Conservation (phyloP, 2,888 invertebrate species). For the Zygaena filipendulae region DNA sequence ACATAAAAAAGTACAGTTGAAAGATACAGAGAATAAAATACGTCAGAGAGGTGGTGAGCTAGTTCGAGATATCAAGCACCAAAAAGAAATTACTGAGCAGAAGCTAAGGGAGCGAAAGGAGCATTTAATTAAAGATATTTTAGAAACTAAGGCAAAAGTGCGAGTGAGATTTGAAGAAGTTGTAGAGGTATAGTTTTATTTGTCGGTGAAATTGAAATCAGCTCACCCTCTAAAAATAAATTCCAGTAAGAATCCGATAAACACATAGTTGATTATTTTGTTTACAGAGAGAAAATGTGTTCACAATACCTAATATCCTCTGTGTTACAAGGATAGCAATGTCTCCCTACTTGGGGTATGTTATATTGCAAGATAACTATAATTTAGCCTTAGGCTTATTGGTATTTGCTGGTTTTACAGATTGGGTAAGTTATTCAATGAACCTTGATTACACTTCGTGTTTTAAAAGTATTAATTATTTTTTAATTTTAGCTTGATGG, state of each 20-base stretch:
- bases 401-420: constrained; percentile 88
- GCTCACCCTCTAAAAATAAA: too few relatives aligned
- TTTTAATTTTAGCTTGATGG: constrained; percentile 82
- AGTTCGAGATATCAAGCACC: constrained; percentile 52
- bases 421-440: constrained; percentile 83
- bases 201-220: too few relatives aligned
- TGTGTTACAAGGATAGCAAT: constrained; percentile 86
- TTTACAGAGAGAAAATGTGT: constrained; percentile 83
- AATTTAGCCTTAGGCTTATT: constrained; percentile 84
- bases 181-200: constrained; percentile 78
- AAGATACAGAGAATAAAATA: constrained; percentile 66
- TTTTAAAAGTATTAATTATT: not conserved
- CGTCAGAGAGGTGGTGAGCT: constrained; percentile 47
- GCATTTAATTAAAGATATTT: constrained; percentile 75
- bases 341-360: constrained; percentile 90
- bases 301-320: constrained; percentile 93
- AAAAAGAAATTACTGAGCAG: constrained; percentile 48
- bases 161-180: constrained; percentile 79
- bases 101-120: constrained; percentile 69
- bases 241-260: too few relatives aligned
- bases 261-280: too few relatives aligned
- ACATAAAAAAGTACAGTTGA: constrained; percentile 71
- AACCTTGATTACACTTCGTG: too few relatives aligned
- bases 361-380: constrained; percentile 86
- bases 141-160: constrained; percentile 76